These are phyloP conservation scores for Elaphurus davidianus DNA, from an alignment of 2,113 vertebrate species.

Conservation along the genomic window DNA sequence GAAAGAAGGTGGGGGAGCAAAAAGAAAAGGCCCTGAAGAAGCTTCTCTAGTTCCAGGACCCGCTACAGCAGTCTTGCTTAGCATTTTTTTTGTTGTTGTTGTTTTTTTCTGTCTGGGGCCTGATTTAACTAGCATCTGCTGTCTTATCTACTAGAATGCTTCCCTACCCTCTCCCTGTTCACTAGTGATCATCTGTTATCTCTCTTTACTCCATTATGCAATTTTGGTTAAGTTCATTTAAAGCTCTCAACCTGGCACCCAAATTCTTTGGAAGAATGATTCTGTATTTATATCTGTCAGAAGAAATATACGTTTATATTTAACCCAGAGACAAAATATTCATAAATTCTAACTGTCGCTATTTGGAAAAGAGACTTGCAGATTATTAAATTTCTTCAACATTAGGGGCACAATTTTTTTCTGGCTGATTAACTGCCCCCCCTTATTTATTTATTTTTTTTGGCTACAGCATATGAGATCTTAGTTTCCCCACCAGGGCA, in stretches of 20 bases:
- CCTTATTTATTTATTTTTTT: background rate
- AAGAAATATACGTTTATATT: background rate
- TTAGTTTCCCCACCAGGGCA: background rate
- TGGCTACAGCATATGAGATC: background rate
- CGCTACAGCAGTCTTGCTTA: no score
- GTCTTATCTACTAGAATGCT: background rate
- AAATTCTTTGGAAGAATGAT: background rate
- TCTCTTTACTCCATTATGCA: background rate
- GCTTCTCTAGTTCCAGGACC: background rate
- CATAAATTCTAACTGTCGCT: background rate
- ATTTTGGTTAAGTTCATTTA: background rate
- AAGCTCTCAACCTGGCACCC: background rate
- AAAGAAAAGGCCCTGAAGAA: background rate
- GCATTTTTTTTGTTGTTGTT: background rate
- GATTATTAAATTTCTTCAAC: background rate
- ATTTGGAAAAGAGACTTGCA: background rate
- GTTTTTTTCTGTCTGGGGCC: no score
- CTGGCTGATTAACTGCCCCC: background rate
- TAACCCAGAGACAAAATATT: background rate
- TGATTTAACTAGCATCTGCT: background rate
- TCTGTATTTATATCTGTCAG: background rate
- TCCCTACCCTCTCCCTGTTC: background rate
- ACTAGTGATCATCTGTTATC: background rate
- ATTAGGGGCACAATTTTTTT: background rate
- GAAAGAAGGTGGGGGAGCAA: background rate